Base-by-base conservation (phyloP, 2,797 vertebrate species). In the Telmatherina bonti region DNA sequence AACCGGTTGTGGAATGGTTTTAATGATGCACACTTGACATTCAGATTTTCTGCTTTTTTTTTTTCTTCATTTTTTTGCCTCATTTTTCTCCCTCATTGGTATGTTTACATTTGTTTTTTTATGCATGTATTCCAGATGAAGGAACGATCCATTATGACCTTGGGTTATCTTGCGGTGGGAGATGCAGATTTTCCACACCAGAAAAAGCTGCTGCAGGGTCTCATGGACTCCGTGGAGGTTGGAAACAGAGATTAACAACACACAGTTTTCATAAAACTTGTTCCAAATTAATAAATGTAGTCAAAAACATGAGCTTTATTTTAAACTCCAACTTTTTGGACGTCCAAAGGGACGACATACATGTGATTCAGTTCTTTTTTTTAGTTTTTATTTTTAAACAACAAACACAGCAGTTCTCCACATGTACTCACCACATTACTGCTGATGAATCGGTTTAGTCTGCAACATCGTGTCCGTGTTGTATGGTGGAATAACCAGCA, bases 211-310 rank as follows among this genome's bases (percentile, higher is more conserved):
- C 88, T 99, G 82, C 96, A 98, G 88, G 98, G 98, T 73, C 96
- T 99, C 71, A 99, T 99, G 98, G 96, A 98, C 90, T 99, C 98
- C 67, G 98, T 99, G 58, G 98, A 99, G 96, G 98, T 99, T 88
- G 35, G 24, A 51, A 54, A 53, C 22, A 49, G 13, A 53, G 55
- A 58, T 13, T 16, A 24, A 22, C 36, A 7, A 30, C 29, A 0
- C 16, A 63, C 5, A 2, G 1, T 2, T 35, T 61, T 68, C 43
- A 57, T 7, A 61, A 45, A 7, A 52, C 7, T 38, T 22, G 13
- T 18, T 36, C 20, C 30, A 30, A 7, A 33, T 58, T 20, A 57
- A 18, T 3, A 3, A 2, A 29, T 55, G 31, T 56, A 13, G 27
- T 54, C 35, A 0, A 4, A 5, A 22, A 12, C 5, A 3, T 43